A percentile compares a stretch with the other conserved stretches of the same genome.
Evolutionary conservation across 2,113 vertebrate genomes (phyloP).

Genomic region (Vireo altiloquus): DNA sequence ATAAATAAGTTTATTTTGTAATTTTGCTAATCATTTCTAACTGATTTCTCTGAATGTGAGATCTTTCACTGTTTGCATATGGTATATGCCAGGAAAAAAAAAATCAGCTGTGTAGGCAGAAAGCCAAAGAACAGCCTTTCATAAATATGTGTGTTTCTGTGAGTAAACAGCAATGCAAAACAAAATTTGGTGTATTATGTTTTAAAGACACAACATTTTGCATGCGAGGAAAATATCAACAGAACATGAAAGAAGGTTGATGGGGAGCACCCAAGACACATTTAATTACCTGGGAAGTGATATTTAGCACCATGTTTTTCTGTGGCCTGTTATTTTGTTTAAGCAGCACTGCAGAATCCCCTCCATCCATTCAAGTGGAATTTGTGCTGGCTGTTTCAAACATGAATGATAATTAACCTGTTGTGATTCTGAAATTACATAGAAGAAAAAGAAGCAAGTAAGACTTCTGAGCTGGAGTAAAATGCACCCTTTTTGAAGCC

Average conservation of each 20-base stretch:
- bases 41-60: background rate
- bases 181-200: background rate
- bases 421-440: background rate
- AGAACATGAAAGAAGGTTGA: background rate
- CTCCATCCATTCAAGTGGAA: background rate
- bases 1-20: background rate
- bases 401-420: background rate
- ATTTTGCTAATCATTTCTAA: background rate
- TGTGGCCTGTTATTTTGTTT: background rate
- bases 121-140: background rate
- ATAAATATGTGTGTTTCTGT: background rate
- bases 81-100: background rate
- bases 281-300: constrained; percentile 5
- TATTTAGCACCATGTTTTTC: background rate
- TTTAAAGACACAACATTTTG: background rate
- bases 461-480: background rate
- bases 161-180: background rate
- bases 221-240: background rate
- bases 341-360: background rate
- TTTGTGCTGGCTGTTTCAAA: background rate
- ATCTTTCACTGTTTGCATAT: background rate
- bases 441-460: background rate
- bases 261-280: background rate
- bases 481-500: background rate
- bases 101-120: background rate